Conservation (phyloP, 2,888 invertebrate species). For the Metacarcinus magister region DNA sequence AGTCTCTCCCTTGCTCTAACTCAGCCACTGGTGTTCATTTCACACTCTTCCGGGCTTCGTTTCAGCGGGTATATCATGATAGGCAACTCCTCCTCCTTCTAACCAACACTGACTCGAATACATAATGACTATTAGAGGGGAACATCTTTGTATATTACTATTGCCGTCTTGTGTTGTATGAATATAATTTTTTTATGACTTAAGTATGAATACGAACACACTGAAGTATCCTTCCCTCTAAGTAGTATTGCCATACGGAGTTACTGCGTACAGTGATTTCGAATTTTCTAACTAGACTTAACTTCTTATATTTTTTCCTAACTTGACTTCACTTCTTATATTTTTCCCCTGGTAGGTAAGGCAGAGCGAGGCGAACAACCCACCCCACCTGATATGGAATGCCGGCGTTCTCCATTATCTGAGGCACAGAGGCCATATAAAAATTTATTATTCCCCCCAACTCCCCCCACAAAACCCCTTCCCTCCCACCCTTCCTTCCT, state of each 20-base stretch:
- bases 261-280: slow-evolving; percentile 22
- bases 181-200: neutral
- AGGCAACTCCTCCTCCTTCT: slow-evolving; percentile 65
- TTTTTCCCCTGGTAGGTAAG: slow-evolving; percentile 55
- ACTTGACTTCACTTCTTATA: too few species aligned
- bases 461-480: slow-evolving; percentile 66
- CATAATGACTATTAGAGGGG: slow-evolving; percentile 76
- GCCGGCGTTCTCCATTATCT: slow-evolving; percentile 82
- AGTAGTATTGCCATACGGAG: slow-evolving; percentile 31
- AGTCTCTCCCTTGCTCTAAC: slow-evolving; percentile 43
- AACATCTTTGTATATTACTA: slow-evolving; percentile 55
- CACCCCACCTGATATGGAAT: slow-evolving; percentile 82
- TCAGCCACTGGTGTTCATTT: slow-evolving; percentile 59
- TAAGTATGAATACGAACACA: slow-evolving; percentile 20
- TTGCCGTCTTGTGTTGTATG: neutral
- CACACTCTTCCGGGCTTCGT: neutral
- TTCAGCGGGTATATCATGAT: neutral
- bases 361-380: slow-evolving; percentile 76
- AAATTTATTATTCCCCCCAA: slow-evolving; percentile 82
- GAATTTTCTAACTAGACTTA: neutral
- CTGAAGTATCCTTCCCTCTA: neutral
- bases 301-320: neutral
- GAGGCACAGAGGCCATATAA: slow-evolving; percentile 82
- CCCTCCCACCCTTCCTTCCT: slow-evolving; percentile 72
- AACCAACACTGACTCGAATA: slow-evolving; percentile 71